phyloP scores from a whole-genome alignment of 2,797 vertebrate species.

The Okamejei kenojei region DNA sequence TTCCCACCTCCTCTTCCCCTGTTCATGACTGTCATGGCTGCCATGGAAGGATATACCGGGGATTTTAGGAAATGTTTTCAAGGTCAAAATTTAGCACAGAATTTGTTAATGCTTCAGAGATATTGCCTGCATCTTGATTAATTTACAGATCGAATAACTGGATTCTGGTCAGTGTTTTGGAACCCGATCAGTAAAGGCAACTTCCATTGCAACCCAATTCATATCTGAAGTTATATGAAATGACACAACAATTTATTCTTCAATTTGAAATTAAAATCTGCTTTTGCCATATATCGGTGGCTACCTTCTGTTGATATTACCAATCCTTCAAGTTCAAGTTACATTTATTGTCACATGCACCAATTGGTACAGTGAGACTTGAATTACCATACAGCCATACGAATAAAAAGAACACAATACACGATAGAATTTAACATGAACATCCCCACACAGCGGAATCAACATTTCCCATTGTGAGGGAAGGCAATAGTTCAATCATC shows the following conservation, averaged over 20 bases:
- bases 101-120: not conserved
- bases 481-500: too few relatives aligned
- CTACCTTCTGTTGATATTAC: not conserved
- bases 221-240: not conserved
- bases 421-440: too few relatives aligned
- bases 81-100: not conserved
- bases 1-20: too few relatives aligned
- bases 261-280: not conserved
- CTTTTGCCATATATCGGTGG: too few relatives aligned
- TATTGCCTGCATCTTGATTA: not conserved
- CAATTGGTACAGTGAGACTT: too few relatives aligned
- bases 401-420: too few relatives aligned
- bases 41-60: too few relatives aligned
- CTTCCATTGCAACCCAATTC: not conserved
- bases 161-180: not conserved
- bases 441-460: too few relatives aligned
- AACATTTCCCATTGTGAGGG: too few relatives aligned
- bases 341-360: too few relatives aligned
- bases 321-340: slow-evolving; percentile 40
- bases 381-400: too few relatives aligned
- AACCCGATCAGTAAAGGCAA: not conserved
- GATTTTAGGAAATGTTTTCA: not conserved
- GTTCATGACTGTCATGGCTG: too few relatives aligned
- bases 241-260: not conserved
- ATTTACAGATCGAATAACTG: not conserved